A percentile compares a stretch with the other conserved stretches of the same genome.
These are phyloP conservation scores for Barnardius zonarius DNA, from an alignment of 2,113 vertebrate species.

Conservation along the genomic window DNA sequence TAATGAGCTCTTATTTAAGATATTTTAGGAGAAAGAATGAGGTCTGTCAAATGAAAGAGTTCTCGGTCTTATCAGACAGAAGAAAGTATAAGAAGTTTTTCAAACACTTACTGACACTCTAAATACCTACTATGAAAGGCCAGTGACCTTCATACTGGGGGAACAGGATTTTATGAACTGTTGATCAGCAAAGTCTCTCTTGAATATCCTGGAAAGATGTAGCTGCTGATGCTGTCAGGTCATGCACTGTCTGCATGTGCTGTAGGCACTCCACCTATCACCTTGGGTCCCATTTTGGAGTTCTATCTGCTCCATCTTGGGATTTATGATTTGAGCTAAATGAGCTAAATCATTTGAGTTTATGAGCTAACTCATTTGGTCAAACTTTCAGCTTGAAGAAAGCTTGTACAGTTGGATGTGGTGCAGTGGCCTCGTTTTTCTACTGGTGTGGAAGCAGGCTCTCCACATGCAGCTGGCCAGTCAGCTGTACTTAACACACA, in stretches of 20 bases:
- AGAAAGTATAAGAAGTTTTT: not conserved
- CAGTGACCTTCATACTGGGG: not conserved
- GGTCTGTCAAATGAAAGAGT: not conserved
- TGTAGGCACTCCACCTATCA: not conserved
- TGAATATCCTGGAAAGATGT: not conserved
- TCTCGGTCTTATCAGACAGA: not conserved
- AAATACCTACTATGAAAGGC: not conserved
- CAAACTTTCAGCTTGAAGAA: not conserved
- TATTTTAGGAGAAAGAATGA: not conserved
- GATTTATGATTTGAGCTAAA: not conserved
- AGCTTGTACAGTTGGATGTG: not conserved
- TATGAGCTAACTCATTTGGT: not conserved
- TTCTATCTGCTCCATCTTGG: too few relatives aligned
- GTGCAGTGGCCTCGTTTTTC: not conserved
- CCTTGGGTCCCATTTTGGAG: not conserved
- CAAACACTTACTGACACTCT: not conserved
- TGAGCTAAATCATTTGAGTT: not conserved
- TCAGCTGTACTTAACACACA: not conserved
- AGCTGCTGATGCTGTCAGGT: not conserved
- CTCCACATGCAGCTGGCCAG: not conserved
- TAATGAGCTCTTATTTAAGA: not conserved
- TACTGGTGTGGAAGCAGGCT: not conserved
- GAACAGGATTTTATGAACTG: not conserved
- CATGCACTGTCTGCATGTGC: accelerated
- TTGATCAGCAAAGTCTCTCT: not conserved